Evolutionary conservation across 2,797 vertebrate species (phyloP).

Genomic region (Salarias fasciatus): DNA sequence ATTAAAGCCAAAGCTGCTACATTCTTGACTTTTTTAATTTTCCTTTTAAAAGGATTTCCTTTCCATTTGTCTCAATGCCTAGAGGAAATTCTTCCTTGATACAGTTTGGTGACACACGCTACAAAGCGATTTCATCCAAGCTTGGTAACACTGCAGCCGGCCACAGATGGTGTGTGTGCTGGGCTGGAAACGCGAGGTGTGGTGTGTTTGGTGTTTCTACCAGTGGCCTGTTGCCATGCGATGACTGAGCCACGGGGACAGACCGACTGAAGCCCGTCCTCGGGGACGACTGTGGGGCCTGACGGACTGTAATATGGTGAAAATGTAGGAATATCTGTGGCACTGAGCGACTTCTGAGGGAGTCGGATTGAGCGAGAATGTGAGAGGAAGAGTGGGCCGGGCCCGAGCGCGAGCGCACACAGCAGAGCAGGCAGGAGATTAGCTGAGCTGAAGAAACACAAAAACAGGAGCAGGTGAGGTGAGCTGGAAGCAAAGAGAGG

Average conservation of each 20-base stretch:
- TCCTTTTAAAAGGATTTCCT: no score
- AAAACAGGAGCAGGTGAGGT: slow-evolving; percentile 20
- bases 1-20: no score
- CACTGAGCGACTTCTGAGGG: not conserved
- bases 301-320: slow-evolving; percentile 19
- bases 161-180: slow-evolving; percentile 62
- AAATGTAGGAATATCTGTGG: slow-evolving; percentile 14
- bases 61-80: no score
- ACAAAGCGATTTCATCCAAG: no score
- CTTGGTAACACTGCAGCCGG: slow-evolving; percentile 36
- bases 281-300: slow-evolving; percentile 39
- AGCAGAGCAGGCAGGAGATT: not conserved
- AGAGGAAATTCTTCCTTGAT: slow-evolving; percentile 2
- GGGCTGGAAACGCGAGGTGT: slow-evolving; percentile 52
- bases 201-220: slow-evolving; percentile 43
- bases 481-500: slow-evolving; percentile 38
- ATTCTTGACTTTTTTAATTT: no score
- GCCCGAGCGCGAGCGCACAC: no score
- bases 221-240: slow-evolving; percentile 52
- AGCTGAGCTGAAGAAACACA: slow-evolving; percentile 18
- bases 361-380: not conserved
- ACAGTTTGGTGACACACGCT: slow-evolving; percentile 1
- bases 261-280: slow-evolving; percentile 32
- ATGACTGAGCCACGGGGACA: slow-evolving; percentile 29
- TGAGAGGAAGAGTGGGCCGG: not conserved